These are phyloP conservation scores for Andrena marginata DNA, from an alignment of 2,888 invertebrate species.

Conservation along the genomic window DNA sequence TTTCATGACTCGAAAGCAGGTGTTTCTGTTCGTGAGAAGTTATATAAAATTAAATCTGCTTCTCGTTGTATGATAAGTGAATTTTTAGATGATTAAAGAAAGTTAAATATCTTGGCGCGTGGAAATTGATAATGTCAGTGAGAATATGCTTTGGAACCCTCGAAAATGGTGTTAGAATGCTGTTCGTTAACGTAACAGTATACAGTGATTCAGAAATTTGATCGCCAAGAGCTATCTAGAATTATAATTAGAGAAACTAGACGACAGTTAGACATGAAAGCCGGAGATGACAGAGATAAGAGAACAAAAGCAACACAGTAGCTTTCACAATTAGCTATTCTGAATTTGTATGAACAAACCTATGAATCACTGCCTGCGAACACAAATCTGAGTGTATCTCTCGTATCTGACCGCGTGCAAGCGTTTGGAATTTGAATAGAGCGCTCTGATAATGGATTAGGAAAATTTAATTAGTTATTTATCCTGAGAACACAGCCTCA, in stretches of 20 bases:
- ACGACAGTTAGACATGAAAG: neutral
- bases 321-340: neutral
- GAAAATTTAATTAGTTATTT: neutral
- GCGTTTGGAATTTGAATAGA: neutral
- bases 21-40: too few relatives aligned
- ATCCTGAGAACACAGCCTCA: neutral
- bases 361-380: neutral
- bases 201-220: too few relatives aligned
- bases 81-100: too few relatives aligned
- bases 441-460: neutral
- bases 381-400: neutral
- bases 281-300: slow-evolving; percentile 2
- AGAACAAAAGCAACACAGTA: neutral
- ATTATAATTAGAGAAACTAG: neutral
- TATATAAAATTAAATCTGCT: too few relatives aligned
- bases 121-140: too few relatives aligned
- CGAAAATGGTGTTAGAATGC: neutral
- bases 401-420: neutral
- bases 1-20: too few relatives aligned
- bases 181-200: too few relatives aligned
- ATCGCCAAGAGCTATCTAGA: too few relatives aligned
- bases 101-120: too few relatives aligned
- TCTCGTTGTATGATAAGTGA: too few relatives aligned
- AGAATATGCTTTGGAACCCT: neutral
- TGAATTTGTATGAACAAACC: neutral